A percentile compares a stretch with the other conserved stretches of the same genome.
phyloP scores from a whole-genome alignment of 2,113 vertebrate species.

The Lasiurus borealis region DNA sequence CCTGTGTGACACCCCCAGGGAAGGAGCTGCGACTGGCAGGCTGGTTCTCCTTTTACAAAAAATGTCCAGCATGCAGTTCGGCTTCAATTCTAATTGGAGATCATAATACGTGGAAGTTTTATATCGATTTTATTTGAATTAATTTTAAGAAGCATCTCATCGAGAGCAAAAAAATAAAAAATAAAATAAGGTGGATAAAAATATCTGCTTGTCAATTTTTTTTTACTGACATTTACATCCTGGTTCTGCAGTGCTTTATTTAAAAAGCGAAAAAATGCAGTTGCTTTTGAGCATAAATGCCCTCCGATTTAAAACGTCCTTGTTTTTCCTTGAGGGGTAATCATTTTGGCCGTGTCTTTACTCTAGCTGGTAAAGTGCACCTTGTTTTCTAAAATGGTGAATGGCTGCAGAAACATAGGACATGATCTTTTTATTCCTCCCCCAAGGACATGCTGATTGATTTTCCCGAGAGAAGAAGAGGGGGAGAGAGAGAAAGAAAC shows the following conservation, averaged over 20 bases:
- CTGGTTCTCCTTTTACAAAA: slow-evolving; percentile 75
- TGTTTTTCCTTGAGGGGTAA: background rate
- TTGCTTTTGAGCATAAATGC: background rate
- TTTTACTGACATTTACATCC: background rate
- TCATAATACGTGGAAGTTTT: slow-evolving; percentile 78
- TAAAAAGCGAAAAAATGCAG: background rate
- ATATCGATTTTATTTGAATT: slow-evolving; percentile 73
- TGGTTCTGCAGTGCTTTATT: background rate
- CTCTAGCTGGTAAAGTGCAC: no score
- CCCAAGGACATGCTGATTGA: background rate
- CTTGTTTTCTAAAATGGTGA: background rate
- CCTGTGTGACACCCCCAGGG: slow-evolving; percentile 55
- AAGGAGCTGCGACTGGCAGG: slow-evolving; percentile 75
- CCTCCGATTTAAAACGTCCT: background rate
- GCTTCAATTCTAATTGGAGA: slow-evolving; percentile 74
- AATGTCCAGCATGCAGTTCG: slow-evolving; percentile 71
- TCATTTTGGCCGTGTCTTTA: no score
- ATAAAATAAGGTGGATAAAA: slow-evolving; percentile 73
- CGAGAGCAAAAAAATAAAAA: slow-evolving; percentile 60
- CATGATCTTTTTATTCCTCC: background rate
- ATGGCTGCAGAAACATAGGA: background rate
- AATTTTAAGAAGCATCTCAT: slow-evolving; percentile 77
- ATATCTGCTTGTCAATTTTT: background rate
- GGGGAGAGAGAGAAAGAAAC: no score
- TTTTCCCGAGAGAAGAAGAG: background rate